Evolutionary conservation across 1,140 invertebrate genomes (phyloP).

Genomic region (Sinella curviseta): DNA sequence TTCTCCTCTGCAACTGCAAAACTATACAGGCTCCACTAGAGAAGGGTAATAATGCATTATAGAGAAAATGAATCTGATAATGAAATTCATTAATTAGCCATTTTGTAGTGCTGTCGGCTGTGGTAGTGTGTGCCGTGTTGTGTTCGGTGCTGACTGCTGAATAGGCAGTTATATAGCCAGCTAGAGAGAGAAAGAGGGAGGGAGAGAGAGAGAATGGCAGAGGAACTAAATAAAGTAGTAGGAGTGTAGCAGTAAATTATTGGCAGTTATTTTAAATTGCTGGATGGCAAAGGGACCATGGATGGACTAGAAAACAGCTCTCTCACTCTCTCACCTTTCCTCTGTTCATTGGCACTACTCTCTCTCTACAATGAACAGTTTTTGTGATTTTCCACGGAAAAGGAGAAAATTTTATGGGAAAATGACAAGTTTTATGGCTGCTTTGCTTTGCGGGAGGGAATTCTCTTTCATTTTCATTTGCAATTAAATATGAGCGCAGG

Average conservation of each 20-base stretch:
- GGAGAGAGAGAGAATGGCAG: no score
- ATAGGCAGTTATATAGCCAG: not conserved
- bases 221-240: not conserved
- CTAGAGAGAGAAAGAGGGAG: no score
- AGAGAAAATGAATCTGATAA: not conserved
- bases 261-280: not conserved
- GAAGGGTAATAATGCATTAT: not conserved
- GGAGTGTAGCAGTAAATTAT: not conserved
- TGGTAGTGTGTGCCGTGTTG: no score
- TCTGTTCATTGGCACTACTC: no score
- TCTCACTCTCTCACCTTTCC: no score
- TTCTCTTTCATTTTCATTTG: not conserved
- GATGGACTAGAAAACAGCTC: no score
- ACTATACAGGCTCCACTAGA: no score
- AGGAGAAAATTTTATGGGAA: not conserved
- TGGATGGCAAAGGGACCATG: not conserved
- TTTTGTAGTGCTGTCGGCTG: not conserved
- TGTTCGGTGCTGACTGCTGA: not conserved
- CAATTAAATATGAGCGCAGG: not conserved
- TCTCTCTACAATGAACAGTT: not conserved
- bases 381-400: not conserved
- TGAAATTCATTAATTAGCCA: conserved; percentile 19
- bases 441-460: no score
- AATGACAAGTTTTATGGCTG: not conserved
- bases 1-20: no score